phyloP scores from a whole-genome alignment of 2,113 vertebrate genomes.

The Eulemur rufifrons region DNA sequence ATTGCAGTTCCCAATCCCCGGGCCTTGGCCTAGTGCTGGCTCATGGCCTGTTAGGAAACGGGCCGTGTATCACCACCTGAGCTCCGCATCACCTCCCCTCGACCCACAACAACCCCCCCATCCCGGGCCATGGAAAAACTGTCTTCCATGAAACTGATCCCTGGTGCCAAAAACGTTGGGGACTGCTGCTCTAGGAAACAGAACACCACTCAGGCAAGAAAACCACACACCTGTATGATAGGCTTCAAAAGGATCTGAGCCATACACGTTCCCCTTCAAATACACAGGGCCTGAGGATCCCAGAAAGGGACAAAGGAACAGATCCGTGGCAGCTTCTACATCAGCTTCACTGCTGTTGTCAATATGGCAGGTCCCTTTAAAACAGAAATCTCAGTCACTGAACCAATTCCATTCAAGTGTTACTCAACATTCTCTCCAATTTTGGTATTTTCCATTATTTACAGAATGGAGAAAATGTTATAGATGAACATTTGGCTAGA shows the following conservation, averaged over 20 bases:
- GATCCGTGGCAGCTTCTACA: conserved; percentile 90
- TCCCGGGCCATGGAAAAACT: too few species aligned
- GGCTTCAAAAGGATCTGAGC: conserved; percentile 84
- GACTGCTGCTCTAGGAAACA: background rate
- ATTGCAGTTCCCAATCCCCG: background rate
- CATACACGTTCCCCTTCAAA: conserved; percentile 86
- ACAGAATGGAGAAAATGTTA: background rate
- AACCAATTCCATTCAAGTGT: accelerated
- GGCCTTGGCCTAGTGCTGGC: too few species aligned
- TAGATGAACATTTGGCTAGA: background rate
- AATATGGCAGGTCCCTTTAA: conserved; percentile 89
- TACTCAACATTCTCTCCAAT: background rate
- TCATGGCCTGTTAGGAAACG: too few species aligned
- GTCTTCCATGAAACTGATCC: too few species aligned
- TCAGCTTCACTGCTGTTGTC: conserved; percentile 93
- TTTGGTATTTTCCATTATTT: background rate
- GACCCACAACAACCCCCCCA: too few species aligned
- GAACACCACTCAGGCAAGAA: background rate
- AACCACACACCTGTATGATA: conserved; percentile 79
- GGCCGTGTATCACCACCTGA: too few species aligned
- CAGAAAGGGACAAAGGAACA: conserved; percentile 91
- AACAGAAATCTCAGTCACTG: conserved; percentile 51
- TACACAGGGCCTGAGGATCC: conserved; percentile 87
- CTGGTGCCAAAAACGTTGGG: too few species aligned
- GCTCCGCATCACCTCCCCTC: too few species aligned